phyloP scores from a whole-genome alignment of 2,113 vertebrate genomes.

The Nibea coibor region DNA sequence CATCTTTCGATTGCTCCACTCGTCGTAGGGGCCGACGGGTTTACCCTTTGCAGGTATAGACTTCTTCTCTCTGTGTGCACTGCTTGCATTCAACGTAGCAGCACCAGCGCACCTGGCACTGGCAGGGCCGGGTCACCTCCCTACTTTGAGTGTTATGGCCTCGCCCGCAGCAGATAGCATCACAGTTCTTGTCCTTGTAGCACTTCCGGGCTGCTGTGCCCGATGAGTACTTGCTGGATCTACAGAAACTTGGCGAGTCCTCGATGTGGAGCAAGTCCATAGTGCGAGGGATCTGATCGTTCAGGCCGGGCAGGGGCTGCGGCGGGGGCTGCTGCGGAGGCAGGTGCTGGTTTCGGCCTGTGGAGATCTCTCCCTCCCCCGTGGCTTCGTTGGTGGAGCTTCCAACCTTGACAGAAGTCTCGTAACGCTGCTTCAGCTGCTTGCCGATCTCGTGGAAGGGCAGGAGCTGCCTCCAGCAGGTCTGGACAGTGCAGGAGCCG shows the following conservation, averaged over 20 bases:
- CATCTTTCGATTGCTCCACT: constrained; percentile 52
- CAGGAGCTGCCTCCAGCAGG: constrained; percentile 96
- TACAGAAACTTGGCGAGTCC: constrained; percentile 97
- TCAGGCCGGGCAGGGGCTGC: constrained; percentile 78
- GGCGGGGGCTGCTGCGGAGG: constrained; percentile 49
- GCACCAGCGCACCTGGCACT: constrained; percentile 99
- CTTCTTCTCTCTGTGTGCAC: constrained; percentile 97
- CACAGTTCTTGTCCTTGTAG: constrained; percentile 99
- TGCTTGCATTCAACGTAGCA: constrained; percentile 99
- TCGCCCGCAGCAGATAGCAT: constrained; percentile 97
- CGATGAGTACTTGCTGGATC: constrained; percentile 91
- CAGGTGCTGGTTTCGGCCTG: constrained; percentile 78
- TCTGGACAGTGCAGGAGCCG: constrained; percentile 96
- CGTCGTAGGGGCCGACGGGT: constrained; percentile 15
- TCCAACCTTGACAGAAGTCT: constrained; percentile 93
- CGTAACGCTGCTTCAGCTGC: constrained; percentile 95
- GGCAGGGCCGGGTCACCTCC: constrained; percentile 95
- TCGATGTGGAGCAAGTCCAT: constrained; percentile 96
- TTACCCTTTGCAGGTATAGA: constrained; percentile 98
- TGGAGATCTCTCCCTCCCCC: constrained; percentile 92
- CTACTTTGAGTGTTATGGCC: constrained; percentile 98
- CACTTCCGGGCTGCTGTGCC: constrained; percentile 94
- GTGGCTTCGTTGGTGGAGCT: constrained; percentile 97
- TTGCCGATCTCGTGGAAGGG: constrained; percentile 98
- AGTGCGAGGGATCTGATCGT: constrained; percentile 93